Evolutionary conservation across 2,113 vertebrate species (phyloP), one percentile per base, ranked within the genome.

Genomic region (Dromaius novaehollandiae): DNA sequence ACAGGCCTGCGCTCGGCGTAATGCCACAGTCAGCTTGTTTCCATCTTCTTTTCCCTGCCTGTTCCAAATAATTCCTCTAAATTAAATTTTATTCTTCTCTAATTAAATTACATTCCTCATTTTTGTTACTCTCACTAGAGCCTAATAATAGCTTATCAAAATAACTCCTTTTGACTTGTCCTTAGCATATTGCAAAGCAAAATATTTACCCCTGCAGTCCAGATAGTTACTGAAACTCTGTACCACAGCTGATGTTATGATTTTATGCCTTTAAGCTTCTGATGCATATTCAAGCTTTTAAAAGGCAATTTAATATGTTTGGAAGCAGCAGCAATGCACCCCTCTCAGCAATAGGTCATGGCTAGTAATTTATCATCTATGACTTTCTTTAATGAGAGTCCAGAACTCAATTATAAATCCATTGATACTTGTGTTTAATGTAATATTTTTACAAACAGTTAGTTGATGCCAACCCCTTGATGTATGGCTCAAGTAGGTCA

Each of bases 261-360:
- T 91, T 95, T 95, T 81, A 51, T 97, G 95, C 95, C 94, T 97
- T 83, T 93, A 89, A 96, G 91, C 91, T 96, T 88, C 93, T 96
- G 91, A 86, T 97, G 95, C 94, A 97, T 95, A 97, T 97, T 96
- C 93, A 96, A 65, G 25, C 71, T 81, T 88, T 81, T 46, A 63
- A 78, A 46, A 94, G 74, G 60, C 82, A 92, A 89, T 95, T 95
- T n/a, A 93, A 8, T 46, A 3, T 75, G 66, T 94, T 79, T 92
- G 71, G 91, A 25, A 95, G 91, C 65, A 78, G 94, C 87, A 69
- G 87, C 91, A 68, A 18, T 58, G 86, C 66, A 48, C 93, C 93
- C 83, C 74, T 56, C 55, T 95, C 46, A 26, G 55, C 82, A 86
- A 81, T 42, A 94, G 87, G 50, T 70, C 82, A 64, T 17, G 36